Evolutionary conservation across 2,113 vertebrate species (phyloP).

Genomic region (Aphelocoma coerulescens): DNA sequence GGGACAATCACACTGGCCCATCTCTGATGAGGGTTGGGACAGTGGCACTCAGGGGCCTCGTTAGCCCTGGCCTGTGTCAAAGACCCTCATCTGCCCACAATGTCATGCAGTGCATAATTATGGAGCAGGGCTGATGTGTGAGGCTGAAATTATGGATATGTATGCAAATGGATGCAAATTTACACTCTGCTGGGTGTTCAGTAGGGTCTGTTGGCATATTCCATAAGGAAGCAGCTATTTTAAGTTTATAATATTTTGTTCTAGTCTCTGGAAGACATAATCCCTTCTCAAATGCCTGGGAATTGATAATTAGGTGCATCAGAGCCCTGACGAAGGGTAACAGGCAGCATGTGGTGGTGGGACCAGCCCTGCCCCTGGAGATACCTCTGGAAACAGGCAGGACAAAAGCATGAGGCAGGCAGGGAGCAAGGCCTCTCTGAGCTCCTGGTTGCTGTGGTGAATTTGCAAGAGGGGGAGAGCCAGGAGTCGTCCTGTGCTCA

Average conservation of each 20-base stretch:
- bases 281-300: slow-evolving; percentile 1
- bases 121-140: neutral
- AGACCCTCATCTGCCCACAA: neutral
- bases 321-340: neutral
- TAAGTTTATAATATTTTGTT: slow-evolving; percentile 41
- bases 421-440: neutral
- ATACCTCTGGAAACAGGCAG: neutral
- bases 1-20: neutral
- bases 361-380: neutral
- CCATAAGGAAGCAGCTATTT: slow-evolving; percentile 46
- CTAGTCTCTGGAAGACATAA: slow-evolving; percentile 31
- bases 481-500: neutral
- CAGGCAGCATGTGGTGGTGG: neutral
- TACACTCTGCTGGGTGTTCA: slow-evolving; percentile 1
- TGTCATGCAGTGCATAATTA: neutral
- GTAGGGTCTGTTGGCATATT: slow-evolving; percentile 16
- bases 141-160: slow-evolving; percentile 27
- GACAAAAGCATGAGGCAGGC: neutral
- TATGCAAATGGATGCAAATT: slow-evolving; percentile 39
- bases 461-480: neutral
- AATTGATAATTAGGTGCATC: neutral
- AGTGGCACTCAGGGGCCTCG: rapidly evolving
- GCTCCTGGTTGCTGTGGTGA: rapidly evolving
- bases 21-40: rapidly evolving
- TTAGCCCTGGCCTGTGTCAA: neutral